Evolutionary conservation across 2,888 invertebrate species (phyloP), one percentile per base, ranked within the genome.

Genomic region (Nesidiocoris tenuis): DNA sequence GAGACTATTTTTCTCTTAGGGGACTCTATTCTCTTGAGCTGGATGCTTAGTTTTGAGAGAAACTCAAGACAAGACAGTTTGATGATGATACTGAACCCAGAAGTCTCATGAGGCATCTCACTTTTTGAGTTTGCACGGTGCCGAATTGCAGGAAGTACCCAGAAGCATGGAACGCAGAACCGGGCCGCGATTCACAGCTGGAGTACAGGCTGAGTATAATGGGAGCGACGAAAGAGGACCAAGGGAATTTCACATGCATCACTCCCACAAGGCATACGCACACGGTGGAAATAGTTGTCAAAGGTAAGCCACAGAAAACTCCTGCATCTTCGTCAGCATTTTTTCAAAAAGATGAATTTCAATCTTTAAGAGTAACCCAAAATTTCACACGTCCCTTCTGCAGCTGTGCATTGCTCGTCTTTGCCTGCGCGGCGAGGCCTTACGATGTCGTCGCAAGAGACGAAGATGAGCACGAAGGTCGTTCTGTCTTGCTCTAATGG

Each of bases 231-330:
- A 90, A 90, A 81, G 93, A 93, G 80, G 95, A 96, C 84, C 91
- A 93, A 0, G 95, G 95, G 0, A 84, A 89, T 1, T 95, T 91
- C 83, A 90, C 93, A 0, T 96, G 96, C 82, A 90, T 91, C 79
- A 93, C 95, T 0, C 95, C 95, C 0, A 92, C 93, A 0, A 85
- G 94, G 56, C 92, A 94, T 82, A 89, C 87, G 2, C 94, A 94
- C 82, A 88, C 91, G 54, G 90, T 94, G 3, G 91, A 92, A 82
- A 90, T 94, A 75, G 87, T 91, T 66, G 93, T 94, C 0, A 89
- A 91, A 87, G 90, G 91, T 91, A 79, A 77, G 39, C 39, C 39
- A 59, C 3, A 59, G 16, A 59, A 59, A n/a, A 21, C 39, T 39
- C 39, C 12, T 39, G 5, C 12, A 12, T 7, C 3, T 39, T 39